A percentile compares a stretch with the other conserved stretches of the same genome.
Evolutionary conservation across 2,113 vertebrate species (phyloP).

Genomic region (Lota lota): DNA sequence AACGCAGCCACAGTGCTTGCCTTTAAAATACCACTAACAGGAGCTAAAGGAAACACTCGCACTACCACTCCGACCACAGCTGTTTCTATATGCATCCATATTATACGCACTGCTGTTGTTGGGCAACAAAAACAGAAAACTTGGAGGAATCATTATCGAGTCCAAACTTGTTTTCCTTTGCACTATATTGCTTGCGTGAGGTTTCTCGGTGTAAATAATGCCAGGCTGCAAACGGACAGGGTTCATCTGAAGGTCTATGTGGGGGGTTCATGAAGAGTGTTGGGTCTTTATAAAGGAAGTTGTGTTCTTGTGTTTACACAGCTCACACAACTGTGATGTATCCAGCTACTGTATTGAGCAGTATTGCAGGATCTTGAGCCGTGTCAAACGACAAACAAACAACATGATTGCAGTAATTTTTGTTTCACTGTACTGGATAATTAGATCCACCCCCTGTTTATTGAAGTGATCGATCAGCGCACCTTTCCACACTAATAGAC

Average conservation of each 20-base stretch:
- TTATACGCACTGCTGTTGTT: neutral
- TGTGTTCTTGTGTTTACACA: slow-evolving; percentile 25
- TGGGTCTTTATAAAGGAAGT: slow-evolving; percentile 27
- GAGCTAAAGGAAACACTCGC: slow-evolving; percentile 37
- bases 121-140: neutral
- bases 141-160: neutral
- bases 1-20: slow-evolving; percentile 33
- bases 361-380: neutral
- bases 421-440: no score
- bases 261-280: slow-evolving; percentile 30
- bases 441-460: no score
- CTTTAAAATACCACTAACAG: slow-evolving; percentile 34
- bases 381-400: neutral
- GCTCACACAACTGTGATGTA: slow-evolving; percentile 31
- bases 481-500: no score
- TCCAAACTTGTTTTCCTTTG: no score
- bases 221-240: no score
- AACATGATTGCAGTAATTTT: neutral
- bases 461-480: no score
- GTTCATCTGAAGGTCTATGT: no score
- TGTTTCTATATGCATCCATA: neutral
- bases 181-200: no score
- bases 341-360: slow-evolving; percentile 3
- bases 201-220: no score
- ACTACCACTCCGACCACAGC: neutral